These are phyloP conservation scores for Potamilus streckersoni DNA, from an alignment of 1,140 invertebrate genomes.

Conservation along the genomic window DNA sequence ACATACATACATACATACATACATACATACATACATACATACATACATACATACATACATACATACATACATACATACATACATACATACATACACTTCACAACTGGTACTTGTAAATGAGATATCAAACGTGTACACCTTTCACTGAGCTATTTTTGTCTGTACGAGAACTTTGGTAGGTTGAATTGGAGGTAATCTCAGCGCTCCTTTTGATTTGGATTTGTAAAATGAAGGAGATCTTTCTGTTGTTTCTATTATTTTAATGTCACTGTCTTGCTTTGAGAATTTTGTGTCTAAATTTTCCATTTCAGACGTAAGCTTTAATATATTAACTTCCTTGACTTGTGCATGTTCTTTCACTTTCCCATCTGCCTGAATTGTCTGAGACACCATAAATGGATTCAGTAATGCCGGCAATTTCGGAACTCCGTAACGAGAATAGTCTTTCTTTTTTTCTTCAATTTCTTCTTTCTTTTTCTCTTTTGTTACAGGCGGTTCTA, in stretches of 20 bases:
- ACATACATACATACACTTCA: too few relatives aligned
- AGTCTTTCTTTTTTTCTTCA: conserved; percentile 16
- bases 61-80: too few relatives aligned
- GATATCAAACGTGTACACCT: too few relatives aligned
- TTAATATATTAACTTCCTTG: conserved; percentile 18
- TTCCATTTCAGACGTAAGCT: conserved; percentile 14
- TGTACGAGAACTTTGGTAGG: conserved; percentile 4
- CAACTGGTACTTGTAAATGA: too few relatives aligned
- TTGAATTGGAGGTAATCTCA: conserved; percentile 22
- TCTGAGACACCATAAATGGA: conserved; percentile 14
- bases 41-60: too few relatives aligned
- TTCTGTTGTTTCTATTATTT: not conserved
- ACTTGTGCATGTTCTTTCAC: not conserved
- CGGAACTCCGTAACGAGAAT: conserved; percentile 7
- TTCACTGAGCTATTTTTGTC: too few relatives aligned
- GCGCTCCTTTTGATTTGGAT: not conserved
- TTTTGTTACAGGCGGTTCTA: conserved; percentile 17
- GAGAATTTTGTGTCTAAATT: conserved; percentile 9
- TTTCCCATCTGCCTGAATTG: conserved; percentile 3
- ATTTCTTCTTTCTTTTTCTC: conserved; percentile 23
- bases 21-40: too few relatives aligned
- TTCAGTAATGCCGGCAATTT: conserved; percentile 15
- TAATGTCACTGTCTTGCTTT: not conserved
- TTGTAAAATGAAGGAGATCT: not conserved
- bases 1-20: too few relatives aligned